Percentiles rank a stretch among this genome's conserved stretches.
Conservation (phyloP, 2,888 invertebrate genomes). For the Notocelia uddmanniana region DNA sequence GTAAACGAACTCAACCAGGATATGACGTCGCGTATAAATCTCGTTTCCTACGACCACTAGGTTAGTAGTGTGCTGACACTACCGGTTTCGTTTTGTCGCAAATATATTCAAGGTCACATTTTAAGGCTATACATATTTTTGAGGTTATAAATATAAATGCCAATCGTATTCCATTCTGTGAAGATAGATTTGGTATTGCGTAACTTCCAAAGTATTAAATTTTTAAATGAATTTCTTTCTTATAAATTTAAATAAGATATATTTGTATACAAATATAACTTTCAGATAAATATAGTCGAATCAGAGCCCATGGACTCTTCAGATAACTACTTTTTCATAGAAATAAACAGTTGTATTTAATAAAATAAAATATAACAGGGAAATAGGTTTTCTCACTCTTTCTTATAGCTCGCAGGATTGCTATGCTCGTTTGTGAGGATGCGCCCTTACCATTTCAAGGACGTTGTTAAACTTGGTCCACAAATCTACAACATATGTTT, state of each 20-base stretch:
- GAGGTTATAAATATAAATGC: neutral
- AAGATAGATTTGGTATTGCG: neutral
- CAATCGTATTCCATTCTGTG: neutral
- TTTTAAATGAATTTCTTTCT: too few relatives aligned
- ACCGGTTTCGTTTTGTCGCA: slow-evolving; percentile 25
- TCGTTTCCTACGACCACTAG: neutral
- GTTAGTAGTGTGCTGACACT: slow-evolving; percentile 9
- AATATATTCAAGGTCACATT: slow-evolving; percentile 28
- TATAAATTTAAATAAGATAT: too few relatives aligned
- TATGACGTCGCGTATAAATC: neutral
- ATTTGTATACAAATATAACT: too few relatives aligned
- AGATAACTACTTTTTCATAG: too few relatives aligned
- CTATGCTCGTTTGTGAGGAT: too few relatives aligned
- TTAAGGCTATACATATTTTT: neutral
- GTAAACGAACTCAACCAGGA: neutral
- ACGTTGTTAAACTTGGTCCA: neutral
- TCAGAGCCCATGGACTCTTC: too few relatives aligned
- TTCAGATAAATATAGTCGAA: too few relatives aligned
- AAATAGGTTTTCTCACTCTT: too few relatives aligned
- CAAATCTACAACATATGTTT: slow-evolving; percentile 8
- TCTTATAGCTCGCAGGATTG: too few relatives aligned
- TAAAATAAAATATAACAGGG: too few relatives aligned
- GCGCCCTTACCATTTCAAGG: neutral
- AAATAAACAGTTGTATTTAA: too few relatives aligned
- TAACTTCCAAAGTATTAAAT: slow-evolving; percentile 1